phyloP scores from a whole-genome alignment of 2,888 invertebrate genomes.

The Drosophila mayaguana region DNA sequence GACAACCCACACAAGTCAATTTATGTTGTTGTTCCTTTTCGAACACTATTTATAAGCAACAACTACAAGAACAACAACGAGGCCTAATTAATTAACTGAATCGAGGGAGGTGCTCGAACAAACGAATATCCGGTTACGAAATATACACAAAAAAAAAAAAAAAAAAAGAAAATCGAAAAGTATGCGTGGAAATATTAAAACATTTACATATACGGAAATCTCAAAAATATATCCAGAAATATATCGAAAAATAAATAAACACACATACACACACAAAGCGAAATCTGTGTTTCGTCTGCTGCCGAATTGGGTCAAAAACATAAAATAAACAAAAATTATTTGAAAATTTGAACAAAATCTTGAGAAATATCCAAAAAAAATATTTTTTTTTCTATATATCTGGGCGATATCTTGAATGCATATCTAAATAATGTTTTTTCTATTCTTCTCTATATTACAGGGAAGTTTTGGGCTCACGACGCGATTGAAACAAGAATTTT shows the following conservation, averaged over 20 bases:
- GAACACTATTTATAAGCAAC: slow-evolving; percentile 32
- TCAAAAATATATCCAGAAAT: slow-evolving; percentile 26
- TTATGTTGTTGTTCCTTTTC: slow-evolving; percentile 37
- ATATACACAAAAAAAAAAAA: slow-evolving; percentile 5
- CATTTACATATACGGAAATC: slow-evolving; percentile 68
- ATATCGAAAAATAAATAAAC: slow-evolving; percentile 22
- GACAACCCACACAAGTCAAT: slow-evolving; percentile 77
- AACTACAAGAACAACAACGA: slow-evolving; percentile 27
- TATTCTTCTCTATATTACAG: slow-evolving; percentile 69
- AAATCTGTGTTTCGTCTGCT: slow-evolving; percentile 26
- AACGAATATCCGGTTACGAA: slow-evolving; percentile 71
- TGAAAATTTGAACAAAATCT: slow-evolving; percentile 13
- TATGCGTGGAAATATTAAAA: slow-evolving; percentile 47
- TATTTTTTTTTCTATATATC: background rate
- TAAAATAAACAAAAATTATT: slow-evolving; percentile 32
- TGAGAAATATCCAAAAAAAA: slow-evolving; percentile 14
- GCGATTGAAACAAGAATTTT: slow-evolving; percentile 78
- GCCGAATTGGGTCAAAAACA: slow-evolving; percentile 64
- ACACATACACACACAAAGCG: slow-evolving; percentile 11
- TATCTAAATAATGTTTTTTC: slow-evolving; percentile 9
- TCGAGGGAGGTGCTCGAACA: slow-evolving; percentile 39
- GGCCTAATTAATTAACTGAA: slow-evolving; percentile 69
- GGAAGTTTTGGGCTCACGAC: slow-evolving; percentile 86
- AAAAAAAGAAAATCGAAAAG: slow-evolving; percentile 26
- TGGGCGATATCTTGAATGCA: background rate